These are phyloP conservation scores for Euclidia mi DNA, from an alignment of 2,888 invertebrate species.

Conservation along the genomic window DNA sequence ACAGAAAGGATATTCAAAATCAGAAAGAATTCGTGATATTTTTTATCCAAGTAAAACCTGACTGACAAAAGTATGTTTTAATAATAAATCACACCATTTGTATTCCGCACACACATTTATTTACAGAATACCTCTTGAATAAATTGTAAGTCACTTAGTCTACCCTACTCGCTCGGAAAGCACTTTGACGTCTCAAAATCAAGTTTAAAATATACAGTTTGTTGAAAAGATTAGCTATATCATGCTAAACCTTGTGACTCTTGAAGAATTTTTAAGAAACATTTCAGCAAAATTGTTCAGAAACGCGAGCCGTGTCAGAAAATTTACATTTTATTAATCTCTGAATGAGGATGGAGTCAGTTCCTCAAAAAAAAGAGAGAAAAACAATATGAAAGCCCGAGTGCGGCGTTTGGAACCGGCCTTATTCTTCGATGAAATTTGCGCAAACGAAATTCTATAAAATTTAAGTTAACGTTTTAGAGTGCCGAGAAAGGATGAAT, in stretches of 20 bases:
- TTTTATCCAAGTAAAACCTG: no score
- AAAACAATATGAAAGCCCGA: conserved; percentile 59
- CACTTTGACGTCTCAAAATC: conserved; percentile 29
- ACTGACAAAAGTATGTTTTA: no score
- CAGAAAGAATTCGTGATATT: no score
- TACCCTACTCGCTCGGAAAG: conserved; percentile 22
- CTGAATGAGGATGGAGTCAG: conserved; percentile 58
- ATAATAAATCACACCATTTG: no score
- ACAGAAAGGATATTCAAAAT: no score
- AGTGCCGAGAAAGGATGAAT: conserved; percentile 11
- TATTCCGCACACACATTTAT: neutral
- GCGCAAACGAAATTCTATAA: conserved; percentile 45
- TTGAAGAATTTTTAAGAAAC: conserved; percentile 50
- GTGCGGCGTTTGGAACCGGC: conserved; percentile 52
- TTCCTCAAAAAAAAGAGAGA: conserved; percentile 35
- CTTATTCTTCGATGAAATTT: conserved; percentile 54
- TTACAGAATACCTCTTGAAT: conserved; percentile 13
- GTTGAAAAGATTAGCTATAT: conserved; percentile 53
- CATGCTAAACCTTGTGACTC: conserved; percentile 39
- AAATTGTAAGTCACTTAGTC: conserved; percentile 24
- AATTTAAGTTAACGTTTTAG: conserved; percentile 45
- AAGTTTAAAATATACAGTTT: conserved; percentile 55
- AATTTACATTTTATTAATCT: conserved; percentile 77
- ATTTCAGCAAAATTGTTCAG: conserved; percentile 60
- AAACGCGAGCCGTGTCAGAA: conserved; percentile 60